Percentiles rank a stretch among this genome's conserved stretches.
Evolutionary conservation across 2,797 vertebrate genomes (phyloP).

Genomic region (Tinamus major): DNA sequence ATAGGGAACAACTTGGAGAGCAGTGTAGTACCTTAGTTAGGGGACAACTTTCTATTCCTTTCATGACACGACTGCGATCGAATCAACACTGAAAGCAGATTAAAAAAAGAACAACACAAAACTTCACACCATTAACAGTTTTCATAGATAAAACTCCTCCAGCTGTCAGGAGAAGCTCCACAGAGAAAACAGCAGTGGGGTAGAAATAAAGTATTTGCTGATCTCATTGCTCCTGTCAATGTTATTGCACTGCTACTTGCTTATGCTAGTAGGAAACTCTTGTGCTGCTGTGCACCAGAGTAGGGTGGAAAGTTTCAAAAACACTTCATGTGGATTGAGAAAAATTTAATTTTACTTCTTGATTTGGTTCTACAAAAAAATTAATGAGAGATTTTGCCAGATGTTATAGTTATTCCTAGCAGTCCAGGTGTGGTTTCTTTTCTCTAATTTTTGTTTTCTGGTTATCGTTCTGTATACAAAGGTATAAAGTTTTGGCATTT

Average conservation of each 20-base stretch:
- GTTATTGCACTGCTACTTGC: not conserved
- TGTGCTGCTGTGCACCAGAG: not conserved
- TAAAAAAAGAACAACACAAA: not conserved
- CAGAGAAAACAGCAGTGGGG: not conserved
- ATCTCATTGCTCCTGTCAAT: not conserved
- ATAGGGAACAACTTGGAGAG: fast-evolving
- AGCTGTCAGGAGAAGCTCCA: not conserved
- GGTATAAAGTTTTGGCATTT: conserved; percentile 30
- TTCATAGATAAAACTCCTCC: not conserved
- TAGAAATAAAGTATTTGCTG: conserved; percentile 16
- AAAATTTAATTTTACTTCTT: not conserved
- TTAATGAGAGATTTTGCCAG: not conserved
- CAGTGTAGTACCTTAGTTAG: not conserved
- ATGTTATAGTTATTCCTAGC: not conserved
- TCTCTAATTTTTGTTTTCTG: not conserved
- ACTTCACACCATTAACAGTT: not conserved
- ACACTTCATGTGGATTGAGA: not conserved
- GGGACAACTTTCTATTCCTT: not conserved
- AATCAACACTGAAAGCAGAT: not conserved
- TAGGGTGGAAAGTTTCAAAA: not conserved
- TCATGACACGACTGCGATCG: not conserved
- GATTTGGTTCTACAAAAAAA: not conserved
- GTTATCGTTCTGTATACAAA: not conserved
- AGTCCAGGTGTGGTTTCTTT: not conserved
- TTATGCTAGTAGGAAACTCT: not conserved